Base-by-base conservation (phyloP, 1,140 invertebrate species). In the Microplitis mediator region DNA sequence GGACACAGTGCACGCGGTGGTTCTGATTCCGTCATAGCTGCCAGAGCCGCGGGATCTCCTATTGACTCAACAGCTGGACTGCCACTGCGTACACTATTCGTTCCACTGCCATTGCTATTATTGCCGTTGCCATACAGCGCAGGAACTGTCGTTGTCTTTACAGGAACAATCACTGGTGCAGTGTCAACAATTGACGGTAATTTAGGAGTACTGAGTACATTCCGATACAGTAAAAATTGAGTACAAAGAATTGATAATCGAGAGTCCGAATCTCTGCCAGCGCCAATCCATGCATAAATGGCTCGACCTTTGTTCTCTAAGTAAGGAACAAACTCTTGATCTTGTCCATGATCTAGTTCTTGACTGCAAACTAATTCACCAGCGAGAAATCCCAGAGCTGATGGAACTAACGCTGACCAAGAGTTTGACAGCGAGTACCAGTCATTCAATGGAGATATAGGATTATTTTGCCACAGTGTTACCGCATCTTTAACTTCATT, bases 241-340 rank as follows among this genome's bases (percentile, higher is more conserved):
- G 80, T 72, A 80, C 93, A 97, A 16, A 98, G 84, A 4, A 91
- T 86, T 4, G 89, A 84, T 3, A 98, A 85, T 39, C 95, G 90
- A 9, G 91, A 90, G 88, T 98, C 96, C 1, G 94, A 93, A 82
- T 98, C 97, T 35, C 96, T 89, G 0, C 96, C 96, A n/a, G 95
- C 95, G 0, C 96, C 97, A 68, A 98, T 98, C 97, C 97, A 98
- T 76, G 97, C 95, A 86, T 97, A 98, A 74, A 83, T 81, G 54
- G 84, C 84, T 79, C 72, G 88, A 81, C 60, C 91, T 84, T 98
- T 97, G 82, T 94, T 97, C 84, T 98, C 96, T 67, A 98, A 89
- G 78, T 96, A 97, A 3, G 97, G 96, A 3, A 98, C 95, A 88
- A 96, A 96, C 77, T 97, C 96, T 58, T 95, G 92, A 13, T 96